phyloP scores from a whole-genome alignment of 2,888 invertebrate genomes.

The Agrotis exclamationis region DNA sequence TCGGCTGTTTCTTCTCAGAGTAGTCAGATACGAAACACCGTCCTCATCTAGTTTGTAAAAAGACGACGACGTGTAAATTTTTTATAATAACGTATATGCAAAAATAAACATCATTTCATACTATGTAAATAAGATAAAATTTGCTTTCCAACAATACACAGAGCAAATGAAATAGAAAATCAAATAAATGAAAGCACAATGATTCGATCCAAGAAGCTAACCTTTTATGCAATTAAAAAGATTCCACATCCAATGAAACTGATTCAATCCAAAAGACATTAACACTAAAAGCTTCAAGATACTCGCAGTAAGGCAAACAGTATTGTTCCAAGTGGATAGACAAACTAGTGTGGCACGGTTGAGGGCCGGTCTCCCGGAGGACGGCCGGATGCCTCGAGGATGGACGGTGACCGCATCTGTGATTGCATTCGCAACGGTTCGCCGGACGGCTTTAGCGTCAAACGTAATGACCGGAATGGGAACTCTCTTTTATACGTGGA shows the following conservation, averaged over 20 bases:
- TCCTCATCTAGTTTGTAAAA: too few relatives aligned
- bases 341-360: slow-evolving; percentile 49
- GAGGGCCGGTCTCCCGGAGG: slow-evolving; percentile 49
- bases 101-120: too few relatives aligned
- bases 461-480: slow-evolving; percentile 55
- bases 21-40: too few relatives aligned
- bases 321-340: slow-evolving; percentile 55
- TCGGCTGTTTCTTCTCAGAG: too few relatives aligned
- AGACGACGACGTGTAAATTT: too few relatives aligned
- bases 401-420: slow-evolving; percentile 67
- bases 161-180: background rate
- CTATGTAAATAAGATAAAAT: background rate
- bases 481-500: slow-evolving; percentile 40
- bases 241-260: background rate
- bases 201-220: background rate
- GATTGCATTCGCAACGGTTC: slow-evolving; percentile 66
- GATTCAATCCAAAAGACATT: background rate
- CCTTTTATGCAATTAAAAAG: background rate
- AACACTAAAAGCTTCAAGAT: slow-evolving; percentile 26
- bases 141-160: background rate
- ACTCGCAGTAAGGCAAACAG: slow-evolving; percentile 47
- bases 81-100: too few relatives aligned
- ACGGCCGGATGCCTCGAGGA: slow-evolving; percentile 54
- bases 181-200: background rate
- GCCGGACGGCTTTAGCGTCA: slow-evolving; percentile 42